These are phyloP conservation scores for Leptothorax acervorum DNA, from an alignment of 2,888 invertebrate species.

Conservation along the genomic window DNA sequence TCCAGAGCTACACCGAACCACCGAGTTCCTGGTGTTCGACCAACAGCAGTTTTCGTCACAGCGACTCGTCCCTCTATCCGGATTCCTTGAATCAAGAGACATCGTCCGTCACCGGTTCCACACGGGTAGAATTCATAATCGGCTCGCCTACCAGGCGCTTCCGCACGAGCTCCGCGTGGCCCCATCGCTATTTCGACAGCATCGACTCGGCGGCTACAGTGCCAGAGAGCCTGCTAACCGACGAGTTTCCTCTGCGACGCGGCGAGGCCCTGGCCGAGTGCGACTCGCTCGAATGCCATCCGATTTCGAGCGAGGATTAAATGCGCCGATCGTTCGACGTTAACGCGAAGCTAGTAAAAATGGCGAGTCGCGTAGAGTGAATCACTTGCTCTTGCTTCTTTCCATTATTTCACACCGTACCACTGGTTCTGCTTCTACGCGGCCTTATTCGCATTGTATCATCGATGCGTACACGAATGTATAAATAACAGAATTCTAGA, in stretches of 20 bases:
- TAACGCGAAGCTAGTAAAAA: neutral
- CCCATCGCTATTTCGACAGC: constrained; percentile 89
- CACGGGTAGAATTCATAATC: constrained; percentile 87
- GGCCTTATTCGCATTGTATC: constrained; percentile 18
- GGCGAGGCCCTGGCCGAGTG: constrained; percentile 88
- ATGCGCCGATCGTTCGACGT: constrained; percentile 20
- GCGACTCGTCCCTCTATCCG: constrained; percentile 84
- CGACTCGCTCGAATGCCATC: constrained; percentile 87
- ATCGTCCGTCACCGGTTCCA: constrained; percentile 84
- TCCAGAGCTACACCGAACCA: constrained; percentile 80
- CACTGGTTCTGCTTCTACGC: constrained; percentile 15
- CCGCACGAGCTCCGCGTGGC: constrained; percentile 85
- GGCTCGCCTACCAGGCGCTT: constrained; percentile 83
- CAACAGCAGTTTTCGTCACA: constrained; percentile 79
- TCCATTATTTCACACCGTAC: constrained; percentile 4
- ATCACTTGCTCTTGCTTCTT: constrained; percentile 22
- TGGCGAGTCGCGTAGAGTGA: constrained; percentile 24
- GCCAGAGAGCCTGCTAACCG: constrained; percentile 83
- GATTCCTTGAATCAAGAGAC: constrained; percentile 87
- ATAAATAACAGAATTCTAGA: constrained; percentile 25
- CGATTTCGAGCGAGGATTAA: constrained; percentile 80
- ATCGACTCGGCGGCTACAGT: constrained; percentile 87
- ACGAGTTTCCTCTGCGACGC: constrained; percentile 85
- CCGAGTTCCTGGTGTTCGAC: constrained; percentile 84
- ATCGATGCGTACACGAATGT: constrained; percentile 4